A percentile compares a stretch with the other conserved stretches of the same genome.
Evolutionary conservation across 1,140 invertebrate species (phyloP).

Genomic region (Mycetomoellerius zeteki): DNA sequence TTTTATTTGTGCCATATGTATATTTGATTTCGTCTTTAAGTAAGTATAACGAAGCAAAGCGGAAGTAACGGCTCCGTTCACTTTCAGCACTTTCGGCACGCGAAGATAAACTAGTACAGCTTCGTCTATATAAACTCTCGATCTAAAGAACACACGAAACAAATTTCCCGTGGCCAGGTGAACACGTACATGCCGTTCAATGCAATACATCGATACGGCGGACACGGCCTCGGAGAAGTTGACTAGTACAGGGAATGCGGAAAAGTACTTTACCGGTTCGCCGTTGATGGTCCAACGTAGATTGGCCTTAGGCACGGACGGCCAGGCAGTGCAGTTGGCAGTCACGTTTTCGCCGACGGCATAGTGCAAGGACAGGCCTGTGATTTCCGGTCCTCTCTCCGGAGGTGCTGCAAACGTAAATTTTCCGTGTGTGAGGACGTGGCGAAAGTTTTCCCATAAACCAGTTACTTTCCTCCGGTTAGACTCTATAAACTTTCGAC

Average conservation of each 20-base stretch:
- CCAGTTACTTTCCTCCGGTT: conserved; percentile 61
- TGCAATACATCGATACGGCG: background rate
- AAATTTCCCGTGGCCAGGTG: conserved; percentile 2
- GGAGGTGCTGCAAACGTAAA: conserved; percentile 76
- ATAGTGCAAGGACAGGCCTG: conserved; percentile 77
- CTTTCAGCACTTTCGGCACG: conserved; percentile 5
- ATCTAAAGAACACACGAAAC: background rate
- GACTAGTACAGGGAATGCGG: conserved; percentile 8
- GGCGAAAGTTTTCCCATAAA: conserved; percentile 63
- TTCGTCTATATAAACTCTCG: conserved; percentile 8
- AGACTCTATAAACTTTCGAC: conserved; percentile 58
- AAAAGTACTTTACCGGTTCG: conserved; percentile 78
- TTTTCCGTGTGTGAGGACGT: conserved; percentile 56
- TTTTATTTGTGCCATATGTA: background rate
- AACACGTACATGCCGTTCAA: background rate
- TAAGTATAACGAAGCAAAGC: background rate
- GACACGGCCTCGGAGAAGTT: conserved; percentile 44
- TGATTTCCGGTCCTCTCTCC: conserved; percentile 80
- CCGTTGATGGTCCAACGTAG: conserved; percentile 85
- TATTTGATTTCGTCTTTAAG: background rate
- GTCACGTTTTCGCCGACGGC: conserved; percentile 82
- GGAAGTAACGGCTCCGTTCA: background rate
- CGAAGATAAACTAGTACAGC: background rate
- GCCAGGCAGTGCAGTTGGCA: conserved; percentile 82
- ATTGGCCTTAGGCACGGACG: conserved; percentile 82